Base-by-base conservation (phyloP, 1,140 invertebrate genomes). In the Brachystomella parvula region DNA sequence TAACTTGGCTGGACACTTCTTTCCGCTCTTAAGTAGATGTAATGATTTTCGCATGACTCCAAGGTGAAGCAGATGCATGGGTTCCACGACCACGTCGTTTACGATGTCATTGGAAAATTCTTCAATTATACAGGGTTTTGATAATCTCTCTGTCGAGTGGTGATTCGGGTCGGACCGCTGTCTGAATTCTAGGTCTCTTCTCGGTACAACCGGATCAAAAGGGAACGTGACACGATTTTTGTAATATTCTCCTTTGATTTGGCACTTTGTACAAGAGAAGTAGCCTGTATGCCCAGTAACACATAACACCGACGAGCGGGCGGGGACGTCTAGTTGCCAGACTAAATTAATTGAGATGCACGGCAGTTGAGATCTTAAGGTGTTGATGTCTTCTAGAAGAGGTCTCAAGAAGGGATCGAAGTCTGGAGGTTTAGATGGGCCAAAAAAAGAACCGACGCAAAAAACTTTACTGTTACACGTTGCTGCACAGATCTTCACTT, bases 381-480 rank as follows among this genome's bases (percentile, higher is more conserved):
- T 19, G 6, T 19, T 39, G 6, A 6, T 39, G 19, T 71, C 49
- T 28, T 71, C n/a, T 24, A 47, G 2, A 28, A 75, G 44, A 9
- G 64, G 66, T 59, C 30, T 21, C 9, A 66, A 26, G n/a, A 47
- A 66, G n/a, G 58, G 17, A 29, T 19, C 32, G 17, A 49, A 24
- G 24, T 62, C 6, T 1, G 53, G 2, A 17, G 64, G 57, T 30
- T 47, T 56, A 35, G 15, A 24, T 56, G 1, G 49, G 74, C 75
- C 44, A n/a, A 12, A n/a, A 2, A 71, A 35, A 65, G 71, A 76
- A 21, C 67, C 47, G 26, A 21, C 47, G 31, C 74, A 64, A 57
- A 64, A 74, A 17, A 67, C 63, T 9, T 19, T 29, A 19, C 3
- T 35, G 15, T 19, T 1, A 19, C 0, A 9, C 35, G 6, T 9